phyloP scores from a whole-genome alignment of 2,888 invertebrate species.

The Drosophila pegasa region DNA sequence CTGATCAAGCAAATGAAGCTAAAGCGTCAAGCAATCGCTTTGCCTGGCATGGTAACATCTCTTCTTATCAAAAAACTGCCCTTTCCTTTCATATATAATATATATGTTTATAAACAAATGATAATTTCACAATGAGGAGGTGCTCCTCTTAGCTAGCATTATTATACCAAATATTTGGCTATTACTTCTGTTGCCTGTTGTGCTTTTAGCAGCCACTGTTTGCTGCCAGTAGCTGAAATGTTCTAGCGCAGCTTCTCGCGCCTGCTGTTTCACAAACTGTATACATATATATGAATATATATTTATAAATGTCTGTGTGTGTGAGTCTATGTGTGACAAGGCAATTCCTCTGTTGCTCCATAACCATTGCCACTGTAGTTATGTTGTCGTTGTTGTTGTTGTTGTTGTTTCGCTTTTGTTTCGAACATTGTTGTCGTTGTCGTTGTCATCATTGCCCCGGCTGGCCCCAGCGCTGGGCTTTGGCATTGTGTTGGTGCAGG shows the following conservation, averaged over 20 bases:
- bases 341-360: constrained; percentile 52
- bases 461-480: constrained; percentile 52
- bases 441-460: constrained; percentile 67
- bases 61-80: not conserved
- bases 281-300: constrained; percentile 9
- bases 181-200: not conserved
- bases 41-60: not conserved
- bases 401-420: constrained; percentile 68
- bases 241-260: constrained; percentile 33
- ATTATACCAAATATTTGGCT: not conserved
- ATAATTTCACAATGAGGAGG: not conserved
- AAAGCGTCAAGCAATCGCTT: too few relatives aligned
- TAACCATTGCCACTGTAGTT: constrained; percentile 34
- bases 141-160: not conserved
- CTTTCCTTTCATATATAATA: not conserved
- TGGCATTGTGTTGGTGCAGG: constrained; percentile 69
- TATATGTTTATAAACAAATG: not conserved
- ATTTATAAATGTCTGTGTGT: constrained; percentile 7
- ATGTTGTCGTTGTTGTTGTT: constrained; percentile 49
- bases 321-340: constrained; percentile 31
- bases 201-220: constrained; percentile 17
- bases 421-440: constrained; percentile 64
- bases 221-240: constrained; percentile 13
- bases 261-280: constrained; percentile 53
- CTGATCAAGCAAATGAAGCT: too few relatives aligned